A percentile compares a stretch with the other conserved stretches of the same genome.
Conservation (phyloP, 2,113 vertebrate genomes). For the Synodontis membranacea region DNA sequence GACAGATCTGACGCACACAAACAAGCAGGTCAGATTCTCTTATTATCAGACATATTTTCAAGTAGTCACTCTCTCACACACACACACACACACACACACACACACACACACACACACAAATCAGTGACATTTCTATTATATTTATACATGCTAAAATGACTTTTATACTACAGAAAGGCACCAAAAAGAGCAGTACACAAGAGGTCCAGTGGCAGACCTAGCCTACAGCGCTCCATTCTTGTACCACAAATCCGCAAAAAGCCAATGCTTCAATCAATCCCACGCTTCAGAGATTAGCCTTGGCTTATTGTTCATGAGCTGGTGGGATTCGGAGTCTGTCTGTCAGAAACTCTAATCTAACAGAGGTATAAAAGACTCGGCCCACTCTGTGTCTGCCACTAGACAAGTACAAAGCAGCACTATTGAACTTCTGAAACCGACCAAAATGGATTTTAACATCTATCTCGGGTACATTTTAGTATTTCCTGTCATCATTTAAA, state of each 20-base stretch:
- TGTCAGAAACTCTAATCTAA: conserved; percentile 16
- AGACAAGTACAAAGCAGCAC: not conserved
- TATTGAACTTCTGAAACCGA: not conserved
- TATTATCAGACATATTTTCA: not conserved
- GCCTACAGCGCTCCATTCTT: not conserved
- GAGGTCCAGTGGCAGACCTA: not conserved
- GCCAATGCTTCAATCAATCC: conserved; percentile 27
- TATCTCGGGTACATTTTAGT: conserved; percentile 23
- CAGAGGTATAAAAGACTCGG: not conserved
- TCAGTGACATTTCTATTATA: not conserved
- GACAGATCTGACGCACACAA: not conserved
- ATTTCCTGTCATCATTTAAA: conserved; percentile 9
- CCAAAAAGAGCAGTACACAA: not conserved
- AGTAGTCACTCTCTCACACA: too few species aligned
- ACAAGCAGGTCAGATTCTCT: not conserved
- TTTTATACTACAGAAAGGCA: not conserved
- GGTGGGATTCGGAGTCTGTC: not conserved
- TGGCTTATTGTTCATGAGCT: conserved; percentile 27
- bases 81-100: too few species aligned
- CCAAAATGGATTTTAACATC: not conserved
- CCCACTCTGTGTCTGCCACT: not conserved
- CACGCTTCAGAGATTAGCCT: conserved; percentile 11
- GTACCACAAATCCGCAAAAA: conserved; percentile 11
- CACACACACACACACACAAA: not conserved
- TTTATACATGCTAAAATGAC: not conserved